phyloP scores from a whole-genome alignment of 2,888 invertebrate species.

The Lasioglossum malachurum region DNA sequence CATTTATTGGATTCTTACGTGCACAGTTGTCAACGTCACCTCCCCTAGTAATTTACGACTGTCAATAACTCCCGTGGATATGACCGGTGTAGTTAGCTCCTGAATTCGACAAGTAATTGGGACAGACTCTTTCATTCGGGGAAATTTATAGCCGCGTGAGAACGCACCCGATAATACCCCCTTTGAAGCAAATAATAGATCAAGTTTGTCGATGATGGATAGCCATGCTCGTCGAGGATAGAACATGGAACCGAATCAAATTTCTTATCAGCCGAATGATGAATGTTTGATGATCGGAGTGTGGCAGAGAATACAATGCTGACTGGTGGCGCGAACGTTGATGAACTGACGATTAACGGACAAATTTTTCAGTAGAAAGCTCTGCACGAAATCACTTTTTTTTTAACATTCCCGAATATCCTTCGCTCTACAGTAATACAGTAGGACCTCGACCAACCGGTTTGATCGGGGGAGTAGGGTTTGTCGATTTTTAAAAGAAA shows the following conservation, averaged over 20 bases:
- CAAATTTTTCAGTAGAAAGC: too few relatives aligned
- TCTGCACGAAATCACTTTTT: too few relatives aligned
- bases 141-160: constrained; percentile 17
- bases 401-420: not conserved
- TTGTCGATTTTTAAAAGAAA: too few relatives aligned
- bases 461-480: too few relatives aligned
- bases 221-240: not conserved
- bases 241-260: not conserved
- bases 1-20: constrained; percentile 51
- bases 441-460: too few relatives aligned
- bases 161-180: not conserved
- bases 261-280: not conserved
- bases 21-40: constrained; percentile 13
- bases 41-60: constrained; percentile 8
- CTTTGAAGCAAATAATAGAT: not conserved
- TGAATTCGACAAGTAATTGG: constrained; percentile 26
- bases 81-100: constrained; percentile 12
- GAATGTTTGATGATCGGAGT: not conserved
- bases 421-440: not conserved
- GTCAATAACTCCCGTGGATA: constrained; percentile 30
- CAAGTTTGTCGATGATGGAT: not conserved
- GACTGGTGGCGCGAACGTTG: not conserved
- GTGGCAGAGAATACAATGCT: not conserved
- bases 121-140: constrained; percentile 16
- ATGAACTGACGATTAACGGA: not conserved